Conservation (phyloP, 2,888 invertebrate species). For the Hololepta plana region DNA sequence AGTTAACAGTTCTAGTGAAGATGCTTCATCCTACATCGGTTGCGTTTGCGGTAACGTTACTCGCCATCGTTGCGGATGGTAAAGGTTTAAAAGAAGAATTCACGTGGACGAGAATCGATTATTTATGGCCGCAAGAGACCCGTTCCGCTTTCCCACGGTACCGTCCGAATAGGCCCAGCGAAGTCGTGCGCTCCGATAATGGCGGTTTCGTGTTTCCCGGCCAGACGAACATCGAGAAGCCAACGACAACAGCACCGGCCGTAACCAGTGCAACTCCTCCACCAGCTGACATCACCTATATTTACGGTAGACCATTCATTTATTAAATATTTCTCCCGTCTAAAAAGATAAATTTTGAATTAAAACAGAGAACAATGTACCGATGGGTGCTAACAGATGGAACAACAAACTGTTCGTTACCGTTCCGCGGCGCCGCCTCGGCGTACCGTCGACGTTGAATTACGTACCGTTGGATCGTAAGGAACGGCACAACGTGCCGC, state of each 20-base stretch:
- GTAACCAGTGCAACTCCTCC: conserved; percentile 2
- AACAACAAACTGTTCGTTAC: conserved; percentile 49
- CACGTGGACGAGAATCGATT: conserved; percentile 23
- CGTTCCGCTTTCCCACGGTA: too few relatives aligned
- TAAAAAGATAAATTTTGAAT: conserved; percentile 1
- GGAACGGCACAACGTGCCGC: conserved; percentile 29
- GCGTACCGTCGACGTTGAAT: conserved; percentile 32
- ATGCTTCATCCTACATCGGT: too few relatives aligned
- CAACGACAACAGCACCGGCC: conserved; percentile 2
- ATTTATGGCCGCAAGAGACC: conserved; percentile 10
- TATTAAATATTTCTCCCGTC: background rate
- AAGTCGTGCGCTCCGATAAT: too few relatives aligned
- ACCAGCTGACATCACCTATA: conserved; percentile 7
- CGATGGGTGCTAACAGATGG: conserved; percentile 47
- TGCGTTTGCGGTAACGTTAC: too few relatives aligned
- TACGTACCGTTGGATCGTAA: conserved; percentile 22
- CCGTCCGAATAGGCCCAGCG: too few relatives aligned
- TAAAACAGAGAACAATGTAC: conserved; percentile 37
- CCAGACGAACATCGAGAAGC: conserved; percentile 1
- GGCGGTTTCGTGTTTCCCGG: conserved; percentile 9
- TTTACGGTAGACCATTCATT: conserved; percentile 10
- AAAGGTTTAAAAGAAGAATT: conserved; percentile 23
- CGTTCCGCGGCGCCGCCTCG: conserved; percentile 48
- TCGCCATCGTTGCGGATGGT: too few relatives aligned
- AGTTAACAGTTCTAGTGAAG: too few relatives aligned